Evolutionary conservation across 2,113 vertebrate species (phyloP).

Genomic region (Amphiprion ocellaris): DNA sequence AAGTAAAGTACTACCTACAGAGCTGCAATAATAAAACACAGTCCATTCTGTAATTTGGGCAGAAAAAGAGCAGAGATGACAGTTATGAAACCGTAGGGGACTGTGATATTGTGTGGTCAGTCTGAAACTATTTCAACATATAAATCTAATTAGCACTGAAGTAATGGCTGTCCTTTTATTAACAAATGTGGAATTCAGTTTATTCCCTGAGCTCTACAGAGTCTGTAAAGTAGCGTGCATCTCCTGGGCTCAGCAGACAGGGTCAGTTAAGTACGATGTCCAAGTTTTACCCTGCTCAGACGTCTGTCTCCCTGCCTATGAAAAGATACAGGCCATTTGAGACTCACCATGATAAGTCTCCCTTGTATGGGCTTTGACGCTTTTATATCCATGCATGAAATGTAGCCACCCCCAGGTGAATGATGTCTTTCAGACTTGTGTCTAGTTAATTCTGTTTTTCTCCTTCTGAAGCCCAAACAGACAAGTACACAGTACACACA

Average conservation of each 20-base stretch:
- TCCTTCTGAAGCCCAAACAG: constrained; percentile 51
- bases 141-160: constrained; percentile 58
- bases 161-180: constrained; percentile 56
- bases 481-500: constrained; percentile 48
- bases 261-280: constrained; percentile 54
- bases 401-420: constrained; percentile 70
- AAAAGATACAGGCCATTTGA: constrained; percentile 72
- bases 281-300: constrained; percentile 48
- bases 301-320: constrained; percentile 43
- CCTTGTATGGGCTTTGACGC: constrained; percentile 76
- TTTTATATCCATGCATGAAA: constrained; percentile 79
- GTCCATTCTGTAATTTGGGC: constrained; percentile 27
- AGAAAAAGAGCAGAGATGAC: constrained; percentile 41
- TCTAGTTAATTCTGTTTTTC: constrained; percentile 67
- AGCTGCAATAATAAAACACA: constrained; percentile 34
- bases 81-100: constrained; percentile 34
- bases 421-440: constrained; percentile 74
- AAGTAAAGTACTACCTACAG: constrained; percentile 16
- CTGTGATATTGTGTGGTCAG: constrained; percentile 58
- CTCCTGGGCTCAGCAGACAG: constrained; percentile 44
- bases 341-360: constrained; percentile 71
- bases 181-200: constrained; percentile 58
- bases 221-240: constrained; percentile 43
- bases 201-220: constrained; percentile 38
- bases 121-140: constrained; percentile 58